A percentile compares a stretch with the other conserved stretches of the same genome.
phyloP scores from a whole-genome alignment of 2,888 invertebrate genomes.

The Hipparchia sbordonii region DNA sequence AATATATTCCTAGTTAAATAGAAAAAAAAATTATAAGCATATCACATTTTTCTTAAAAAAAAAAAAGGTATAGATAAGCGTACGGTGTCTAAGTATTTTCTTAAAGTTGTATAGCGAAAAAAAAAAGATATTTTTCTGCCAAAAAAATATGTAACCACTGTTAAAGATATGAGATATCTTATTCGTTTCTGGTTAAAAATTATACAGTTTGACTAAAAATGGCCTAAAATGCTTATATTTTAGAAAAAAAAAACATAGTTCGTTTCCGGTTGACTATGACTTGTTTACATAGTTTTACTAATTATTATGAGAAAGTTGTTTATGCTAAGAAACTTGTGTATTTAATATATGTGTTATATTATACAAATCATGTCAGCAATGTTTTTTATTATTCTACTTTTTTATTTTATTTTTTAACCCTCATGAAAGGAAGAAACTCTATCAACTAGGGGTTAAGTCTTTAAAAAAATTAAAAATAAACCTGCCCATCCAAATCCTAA shows the following conservation, averaged over 20 bases:
- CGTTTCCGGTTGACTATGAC: slow-evolving; percentile 23
- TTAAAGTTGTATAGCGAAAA: slow-evolving; percentile 53
- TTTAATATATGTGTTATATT: slow-evolving; percentile 68
- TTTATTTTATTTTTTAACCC: no score
- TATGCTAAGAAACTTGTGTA: slow-evolving; percentile 58
- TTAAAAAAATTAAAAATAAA: no score
- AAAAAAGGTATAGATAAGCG: slow-evolving; percentile 49
- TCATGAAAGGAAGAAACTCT: no score
- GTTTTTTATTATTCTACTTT: slow-evolving; percentile 41
- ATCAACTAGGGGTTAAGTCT: no score
- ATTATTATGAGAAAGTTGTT: slow-evolving; percentile 51
- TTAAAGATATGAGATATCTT: slow-evolving; percentile 76
- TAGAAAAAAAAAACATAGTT: slow-evolving; percentile 20
- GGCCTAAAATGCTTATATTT: slow-evolving; percentile 57
- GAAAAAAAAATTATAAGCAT: slow-evolving; percentile 44
- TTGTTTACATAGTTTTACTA: slow-evolving; percentile 22
- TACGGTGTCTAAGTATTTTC: slow-evolving; percentile 68
- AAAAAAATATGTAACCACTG: slow-evolving; percentile 51
- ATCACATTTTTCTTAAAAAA: slow-evolving; percentile 48
- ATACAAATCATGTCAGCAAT: slow-evolving; percentile 77
- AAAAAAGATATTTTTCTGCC: slow-evolving; percentile 65
- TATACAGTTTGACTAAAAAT: slow-evolving; percentile 34
- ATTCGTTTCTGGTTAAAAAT: slow-evolving; percentile 42
- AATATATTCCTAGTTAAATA: slow-evolving; percentile 42
- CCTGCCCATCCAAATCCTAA: no score